A percentile compares a stretch with the other conserved stretches of the same genome.
Conservation (phyloP, 2,888 invertebrate species). For the Euphydryas editha region DNA sequence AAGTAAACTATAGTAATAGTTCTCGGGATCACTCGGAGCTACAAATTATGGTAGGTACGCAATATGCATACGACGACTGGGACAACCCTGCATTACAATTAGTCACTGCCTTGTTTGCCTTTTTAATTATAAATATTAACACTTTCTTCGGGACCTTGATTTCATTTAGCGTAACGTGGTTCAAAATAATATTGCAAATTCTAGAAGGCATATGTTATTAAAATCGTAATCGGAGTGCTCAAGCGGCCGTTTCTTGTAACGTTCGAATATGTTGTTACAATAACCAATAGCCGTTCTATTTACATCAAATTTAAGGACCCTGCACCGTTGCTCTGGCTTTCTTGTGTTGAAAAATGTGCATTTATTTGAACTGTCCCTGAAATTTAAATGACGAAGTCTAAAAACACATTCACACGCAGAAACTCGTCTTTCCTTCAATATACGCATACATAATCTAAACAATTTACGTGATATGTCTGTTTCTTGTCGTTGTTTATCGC, state of each 20-base stretch:
- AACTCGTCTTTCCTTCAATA: conserved; percentile 49
- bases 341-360: conserved; percentile 35
- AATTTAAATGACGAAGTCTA: conserved; percentile 40
- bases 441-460: conserved; percentile 49
- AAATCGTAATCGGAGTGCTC: conserved; percentile 44
- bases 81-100: no score
- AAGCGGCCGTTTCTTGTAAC: conserved; percentile 29
- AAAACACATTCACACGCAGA: conserved; percentile 50
- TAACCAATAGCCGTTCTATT: conserved; percentile 37
- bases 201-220: background rate
- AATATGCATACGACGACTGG: no score
- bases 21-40: conserved; percentile 49
- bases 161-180: conserved; percentile 34
- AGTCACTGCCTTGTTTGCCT: no score
- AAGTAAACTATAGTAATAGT: conserved; percentile 51
- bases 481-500: conserved; percentile 36
- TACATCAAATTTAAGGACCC: conserved; percentile 45
- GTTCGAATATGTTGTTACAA: conserved; percentile 44
- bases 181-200: conserved; percentile 41
- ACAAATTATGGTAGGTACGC: conserved; percentile 45
- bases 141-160: conserved; percentile 34
- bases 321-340: conserved; percentile 47
- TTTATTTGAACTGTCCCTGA: conserved; percentile 30
- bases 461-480: conserved; percentile 44
- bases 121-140: conserved; percentile 25